Conservation (phyloP, 2,888 invertebrate genomes). For the Chirona hameri region DNA sequence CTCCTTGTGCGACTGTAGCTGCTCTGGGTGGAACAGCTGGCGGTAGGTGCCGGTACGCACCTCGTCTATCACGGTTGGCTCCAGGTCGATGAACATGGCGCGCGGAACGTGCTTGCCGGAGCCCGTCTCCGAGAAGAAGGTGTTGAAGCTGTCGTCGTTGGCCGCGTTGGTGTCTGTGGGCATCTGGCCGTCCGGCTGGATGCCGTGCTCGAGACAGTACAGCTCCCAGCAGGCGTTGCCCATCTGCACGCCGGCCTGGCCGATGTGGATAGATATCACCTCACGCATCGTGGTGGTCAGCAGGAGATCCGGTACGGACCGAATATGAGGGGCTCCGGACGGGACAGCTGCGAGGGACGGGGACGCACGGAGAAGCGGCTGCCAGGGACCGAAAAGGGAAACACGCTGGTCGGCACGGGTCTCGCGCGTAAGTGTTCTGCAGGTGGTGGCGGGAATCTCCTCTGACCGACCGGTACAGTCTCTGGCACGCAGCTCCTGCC, state of each 20-base stretch:
- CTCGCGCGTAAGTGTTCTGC: no score
- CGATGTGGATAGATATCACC: constrained; percentile 51
- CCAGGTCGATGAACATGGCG: constrained; percentile 80
- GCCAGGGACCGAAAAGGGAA: not conserved
- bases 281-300: constrained; percentile 58
- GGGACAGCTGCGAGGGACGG: not conserved
- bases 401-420: no score
- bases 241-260: constrained; percentile 53
- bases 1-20: constrained; percentile 48
- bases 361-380: not conserved
- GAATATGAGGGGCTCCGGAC: not conserved
- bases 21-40: constrained; percentile 48
- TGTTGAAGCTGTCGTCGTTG: constrained; percentile 53
- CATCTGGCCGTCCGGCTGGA: constrained; percentile 50
- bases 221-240: constrained; percentile 58
- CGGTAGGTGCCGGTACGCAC: constrained; percentile 44
- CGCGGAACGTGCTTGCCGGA: constrained; percentile 85
- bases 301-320: constrained; percentile 51
- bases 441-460: not conserved
- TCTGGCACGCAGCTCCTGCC: not conserved
- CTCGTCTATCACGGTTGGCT: constrained; percentile 70
- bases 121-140: constrained; percentile 64
- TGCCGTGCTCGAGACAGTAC: constrained; percentile 55
- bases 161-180: constrained; percentile 43
- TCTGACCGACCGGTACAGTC: not conserved